phyloP scores from a whole-genome alignment of 2,888 invertebrate species.

The Heliconius cydno region DNA sequence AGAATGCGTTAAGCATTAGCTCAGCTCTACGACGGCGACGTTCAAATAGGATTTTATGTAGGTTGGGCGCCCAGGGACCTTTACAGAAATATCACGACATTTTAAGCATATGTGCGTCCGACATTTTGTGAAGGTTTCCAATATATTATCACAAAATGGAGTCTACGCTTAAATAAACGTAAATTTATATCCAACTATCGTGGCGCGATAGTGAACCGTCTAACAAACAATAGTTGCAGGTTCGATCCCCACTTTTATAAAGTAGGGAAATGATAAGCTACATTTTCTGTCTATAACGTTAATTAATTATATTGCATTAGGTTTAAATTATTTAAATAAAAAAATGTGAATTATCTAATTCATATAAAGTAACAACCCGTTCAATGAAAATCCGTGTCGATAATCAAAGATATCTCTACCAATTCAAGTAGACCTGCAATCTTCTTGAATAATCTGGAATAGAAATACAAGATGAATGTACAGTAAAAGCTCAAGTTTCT shows the following conservation, averaged over 20 bases:
- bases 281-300: no score
- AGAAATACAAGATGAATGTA: slow-evolving; percentile 57
- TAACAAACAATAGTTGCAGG: neutral
- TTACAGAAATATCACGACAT: slow-evolving; percentile 55
- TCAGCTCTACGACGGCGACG: slow-evolving; percentile 21
- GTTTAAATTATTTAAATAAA: neutral
- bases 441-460: slow-evolving; percentile 41
- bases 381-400: slow-evolving; percentile 57
- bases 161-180: slow-evolving; percentile 25
- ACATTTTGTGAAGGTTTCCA: slow-evolving; percentile 54
- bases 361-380: slow-evolving; percentile 53
- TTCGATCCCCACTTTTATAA: no score
- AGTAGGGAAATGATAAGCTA: no score
- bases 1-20: slow-evolving; percentile 22
- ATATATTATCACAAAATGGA: slow-evolving; percentile 44
- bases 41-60: slow-evolving; percentile 41
- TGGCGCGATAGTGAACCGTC: neutral
- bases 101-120: slow-evolving; percentile 52
- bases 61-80: slow-evolving; percentile 48
- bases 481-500: slow-evolving; percentile 57
- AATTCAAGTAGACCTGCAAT: slow-evolving; percentile 44
- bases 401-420: slow-evolving; percentile 62
- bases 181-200: neutral
- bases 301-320: no score
- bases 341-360: slow-evolving; percentile 42